Evolutionary conservation across 2,113 vertebrate genomes (phyloP), one percentile per base, ranked within the genome.

Genomic region (Donacobius atricapilla): DNA sequence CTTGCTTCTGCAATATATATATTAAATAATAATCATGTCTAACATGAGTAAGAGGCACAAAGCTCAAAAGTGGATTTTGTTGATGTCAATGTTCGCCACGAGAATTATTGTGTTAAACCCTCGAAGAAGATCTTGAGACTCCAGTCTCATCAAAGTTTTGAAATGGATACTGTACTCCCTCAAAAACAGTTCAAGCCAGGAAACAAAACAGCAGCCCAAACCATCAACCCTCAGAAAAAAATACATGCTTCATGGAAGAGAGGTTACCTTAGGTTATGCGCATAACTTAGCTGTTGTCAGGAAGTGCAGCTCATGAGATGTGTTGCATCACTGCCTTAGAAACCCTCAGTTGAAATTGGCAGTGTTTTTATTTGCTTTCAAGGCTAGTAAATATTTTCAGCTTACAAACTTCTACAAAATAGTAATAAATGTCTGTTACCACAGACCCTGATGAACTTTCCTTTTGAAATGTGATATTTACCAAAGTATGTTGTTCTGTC

Each of bases 321-420:
- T 17, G 28, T 80, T 91, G 57, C 45, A 39, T 90, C 73, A 80
- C 15, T 11, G 33, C 56, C 57, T 51, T 39, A 90, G 76, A 86
- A 93, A 66, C 18, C 45, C 54, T 76, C 63, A 24, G 85, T 28
- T 94, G 88, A 84, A 78, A 83, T 83, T 96, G 96, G 85, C 90
- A 88, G 35, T 37, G 31, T 5, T 75, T 83, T 87, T 86, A 40
- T 93, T 97, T 96, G 44, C 44, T 89, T 88, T 92, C 75, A 61
- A 53, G 63, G 44, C 39, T 63, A 54, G 61, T 86, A 93, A 89
- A 89, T 90, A 56, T 90, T 93, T 90, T 61, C 35, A 76, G 23
- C 57, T 83, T 76, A 64, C 28, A 75, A 24, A 78, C 78, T 75
- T 94, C 70, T 93, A 28, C 30, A 50, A 84, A 82, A 70, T 9